Percentiles rank a stretch among this genome's conserved stretches.
These are phyloP conservation scores for Candoia aspera DNA, from an alignment of 2,113 vertebrate genomes.

Conservation along the genomic window DNA sequence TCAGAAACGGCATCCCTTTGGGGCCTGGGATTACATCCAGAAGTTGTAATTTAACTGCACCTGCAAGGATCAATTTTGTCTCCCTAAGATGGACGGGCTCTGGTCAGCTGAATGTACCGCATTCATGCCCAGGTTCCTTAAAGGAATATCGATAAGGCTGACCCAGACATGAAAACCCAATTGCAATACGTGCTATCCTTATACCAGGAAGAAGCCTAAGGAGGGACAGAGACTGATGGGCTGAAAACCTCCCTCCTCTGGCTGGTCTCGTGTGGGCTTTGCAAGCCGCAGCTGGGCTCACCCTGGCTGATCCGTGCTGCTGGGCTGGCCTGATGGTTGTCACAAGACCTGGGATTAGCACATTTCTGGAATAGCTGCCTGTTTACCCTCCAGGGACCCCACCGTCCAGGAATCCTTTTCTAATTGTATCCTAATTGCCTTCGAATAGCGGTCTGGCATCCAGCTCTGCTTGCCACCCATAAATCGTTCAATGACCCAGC, in stretches of 20 bases:
- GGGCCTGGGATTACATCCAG: neutral
- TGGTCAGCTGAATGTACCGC: neutral
- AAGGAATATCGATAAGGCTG: too few species aligned
- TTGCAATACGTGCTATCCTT: neutral
- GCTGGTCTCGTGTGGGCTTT: slow-evolving; percentile 11
- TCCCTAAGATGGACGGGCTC: neutral
- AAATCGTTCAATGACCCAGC: slow-evolving; percentile 73
- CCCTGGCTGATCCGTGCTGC: slow-evolving; percentile 77
- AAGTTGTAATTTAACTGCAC: neutral
- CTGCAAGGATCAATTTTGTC: neutral
- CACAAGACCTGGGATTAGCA: slow-evolving; percentile 98
- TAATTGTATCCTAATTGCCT: slow-evolving; percentile 99
- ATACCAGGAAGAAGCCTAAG: neutral
- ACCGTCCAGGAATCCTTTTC: slow-evolving; percentile 93
- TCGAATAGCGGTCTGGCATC: slow-evolving; percentile 92
- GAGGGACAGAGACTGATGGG: neutral
- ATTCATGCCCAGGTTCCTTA: neutral
- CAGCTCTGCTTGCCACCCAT: slow-evolving; percentile 90
- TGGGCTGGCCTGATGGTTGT: slow-evolving; percentile 92
- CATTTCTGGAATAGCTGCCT: slow-evolving; percentile 99
- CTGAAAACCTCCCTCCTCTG: neutral
- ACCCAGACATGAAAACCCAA: neutral
- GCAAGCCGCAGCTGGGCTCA: slow-evolving; percentile 78
- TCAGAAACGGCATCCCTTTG: neutral
- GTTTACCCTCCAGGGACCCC: slow-evolving; percentile 88